Conservation (phyloP, 2,888 invertebrate species). For the Catocala nupta region DNA sequence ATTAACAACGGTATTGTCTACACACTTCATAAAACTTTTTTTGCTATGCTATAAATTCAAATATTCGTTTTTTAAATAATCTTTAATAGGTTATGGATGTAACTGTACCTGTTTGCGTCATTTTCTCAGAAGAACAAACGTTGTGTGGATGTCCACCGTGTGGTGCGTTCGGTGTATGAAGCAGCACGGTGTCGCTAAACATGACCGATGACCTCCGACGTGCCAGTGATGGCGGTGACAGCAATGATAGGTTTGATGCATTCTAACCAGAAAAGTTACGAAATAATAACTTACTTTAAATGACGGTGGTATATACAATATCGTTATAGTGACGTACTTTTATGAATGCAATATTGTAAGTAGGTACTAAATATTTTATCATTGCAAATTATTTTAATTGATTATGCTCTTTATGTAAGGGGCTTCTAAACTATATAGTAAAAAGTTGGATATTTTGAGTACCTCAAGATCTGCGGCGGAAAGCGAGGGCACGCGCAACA, state of each 20-base stretch:
- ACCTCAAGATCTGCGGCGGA: conserved; percentile 88
- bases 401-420: no score
- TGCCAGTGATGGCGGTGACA: conserved; percentile 91
- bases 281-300: no score
- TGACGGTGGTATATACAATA: no score
- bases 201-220: conserved; percentile 94
- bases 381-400: no score
- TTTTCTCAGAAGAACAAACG: conserved; percentile 95
- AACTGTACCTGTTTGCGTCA: conserved; percentile 92
- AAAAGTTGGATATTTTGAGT: conserved; percentile 13
- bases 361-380: no score
- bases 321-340: no score
- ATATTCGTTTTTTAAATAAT: background rate
- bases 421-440: no score
- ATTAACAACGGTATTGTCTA: conserved; percentile 23
- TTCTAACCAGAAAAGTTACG: conserved; percentile 73
- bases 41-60: background rate
- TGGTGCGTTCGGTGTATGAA: conserved; percentile 85
- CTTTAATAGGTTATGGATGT: background rate
- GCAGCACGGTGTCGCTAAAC: conserved; percentile 94
- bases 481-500: conserved; percentile 88
- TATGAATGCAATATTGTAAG: no score
- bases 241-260: conserved; percentile 89
- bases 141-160: conserved; percentile 77
- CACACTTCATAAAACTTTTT: conserved; percentile 1